Conservation (phyloP, 1,140 invertebrate genomes). For the Rhopalosiphum padi region DNA sequence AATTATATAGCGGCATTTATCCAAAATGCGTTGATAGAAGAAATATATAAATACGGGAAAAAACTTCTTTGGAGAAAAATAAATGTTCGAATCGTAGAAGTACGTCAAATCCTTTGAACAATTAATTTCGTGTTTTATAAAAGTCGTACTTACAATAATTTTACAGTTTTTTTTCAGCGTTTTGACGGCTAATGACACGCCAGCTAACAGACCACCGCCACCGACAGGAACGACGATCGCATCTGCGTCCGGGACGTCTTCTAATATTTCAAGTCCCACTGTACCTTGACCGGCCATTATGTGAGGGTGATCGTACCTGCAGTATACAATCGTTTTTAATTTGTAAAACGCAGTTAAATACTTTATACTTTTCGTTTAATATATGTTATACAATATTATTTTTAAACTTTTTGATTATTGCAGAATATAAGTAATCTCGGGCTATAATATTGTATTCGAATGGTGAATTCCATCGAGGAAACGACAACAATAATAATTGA, state of each 20-base stretch:
- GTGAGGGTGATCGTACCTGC: slow-evolving; percentile 89
- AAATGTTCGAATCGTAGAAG: background rate
- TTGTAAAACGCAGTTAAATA: background rate
- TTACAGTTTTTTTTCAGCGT: slow-evolving; percentile 79
- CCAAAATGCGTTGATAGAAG: background rate
- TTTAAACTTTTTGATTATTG: background rate
- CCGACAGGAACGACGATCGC: slow-evolving; percentile 86
- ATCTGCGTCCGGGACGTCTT: slow-evolving; percentile 80
- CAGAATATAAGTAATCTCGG: background rate
- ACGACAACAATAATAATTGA: background rate
- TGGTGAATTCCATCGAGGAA: background rate
- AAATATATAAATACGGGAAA: background rate
- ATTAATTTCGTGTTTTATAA: background rate
- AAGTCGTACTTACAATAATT: slow-evolving; percentile 71
- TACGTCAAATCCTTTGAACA: background rate
- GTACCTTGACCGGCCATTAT: slow-evolving; percentile 95
- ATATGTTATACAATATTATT: background rate
- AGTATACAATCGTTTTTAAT: background rate
- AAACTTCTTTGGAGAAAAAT: background rate
- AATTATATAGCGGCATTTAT: background rate
- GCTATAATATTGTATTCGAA: background rate
- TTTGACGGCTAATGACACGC: slow-evolving; percentile 86
- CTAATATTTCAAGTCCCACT: slow-evolving; percentile 88
- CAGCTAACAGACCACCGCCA: slow-evolving; percentile 88
- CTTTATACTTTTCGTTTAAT: background rate